Conservation (phyloP, 2,113 vertebrate species). For the Pterocles burchelli region DNA sequence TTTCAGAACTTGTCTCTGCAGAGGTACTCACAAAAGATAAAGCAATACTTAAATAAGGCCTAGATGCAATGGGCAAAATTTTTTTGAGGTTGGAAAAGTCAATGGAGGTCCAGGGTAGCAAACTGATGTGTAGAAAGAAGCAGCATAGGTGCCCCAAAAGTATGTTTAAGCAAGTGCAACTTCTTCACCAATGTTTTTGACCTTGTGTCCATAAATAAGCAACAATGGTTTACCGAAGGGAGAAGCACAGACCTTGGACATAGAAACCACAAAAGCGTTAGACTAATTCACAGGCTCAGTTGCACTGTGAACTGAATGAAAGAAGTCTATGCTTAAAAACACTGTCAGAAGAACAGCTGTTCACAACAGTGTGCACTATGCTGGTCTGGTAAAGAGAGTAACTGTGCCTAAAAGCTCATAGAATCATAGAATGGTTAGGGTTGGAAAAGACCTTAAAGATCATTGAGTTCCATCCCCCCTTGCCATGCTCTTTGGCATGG, state of each 20-base stretch:
- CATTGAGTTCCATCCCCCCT: no score
- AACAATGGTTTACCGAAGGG: neutral
- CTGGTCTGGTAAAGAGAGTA: neutral
- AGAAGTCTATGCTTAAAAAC: neutral
- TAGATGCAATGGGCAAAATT: neutral
- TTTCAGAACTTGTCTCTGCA: neutral
- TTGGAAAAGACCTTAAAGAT: no score
- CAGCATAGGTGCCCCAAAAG: neutral
- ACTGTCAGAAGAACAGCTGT: neutral
- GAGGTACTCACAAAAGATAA: neutral
- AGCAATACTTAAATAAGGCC: neutral
- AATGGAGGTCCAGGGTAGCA: neutral
- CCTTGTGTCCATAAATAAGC: neutral
- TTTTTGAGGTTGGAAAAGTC: neutral
- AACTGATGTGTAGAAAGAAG: neutral
- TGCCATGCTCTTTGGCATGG: neutral
- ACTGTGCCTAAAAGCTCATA: neutral
- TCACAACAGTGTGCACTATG: neutral
- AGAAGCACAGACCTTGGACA: neutral
- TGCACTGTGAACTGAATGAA: neutral
- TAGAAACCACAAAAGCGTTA: neutral
- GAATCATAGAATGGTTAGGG: no score
- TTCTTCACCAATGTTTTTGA: neutral
- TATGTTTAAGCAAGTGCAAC: neutral
- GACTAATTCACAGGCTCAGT: neutral